Base-by-base conservation (phyloP, 2,888 invertebrate genomes). In the Zaprionus lineosus region DNA sequence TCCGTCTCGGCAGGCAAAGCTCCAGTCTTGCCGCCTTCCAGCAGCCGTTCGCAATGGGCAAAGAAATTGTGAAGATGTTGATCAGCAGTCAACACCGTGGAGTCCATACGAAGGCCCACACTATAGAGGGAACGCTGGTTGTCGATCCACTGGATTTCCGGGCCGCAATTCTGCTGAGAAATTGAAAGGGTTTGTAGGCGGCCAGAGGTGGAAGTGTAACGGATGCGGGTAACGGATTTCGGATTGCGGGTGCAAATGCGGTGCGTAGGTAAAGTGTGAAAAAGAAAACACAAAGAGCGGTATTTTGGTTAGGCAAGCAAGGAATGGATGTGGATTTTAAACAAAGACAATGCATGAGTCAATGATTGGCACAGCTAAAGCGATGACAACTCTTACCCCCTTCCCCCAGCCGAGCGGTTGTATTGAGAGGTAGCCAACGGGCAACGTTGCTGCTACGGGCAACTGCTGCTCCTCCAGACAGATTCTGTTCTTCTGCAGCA, bases 71-170 rank as follows among this genome's bases (percentile, higher is more conserved):
- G 96, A 52, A 98, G 91, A 90, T 97, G 97, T 56, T 93, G 92
- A 91, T 98, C 98, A 46, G 94, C 93, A 0, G 98, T 97, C 51
- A 96, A 94, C 6, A 98, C 95, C 0, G 98, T 98, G 0, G 98
- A 98, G 65, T 95, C 93, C 33, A 98, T 91, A 41, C 95, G 94
- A 48, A 98, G 92, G 39, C 93, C 93, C 24, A 98, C 94, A 21
- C 94, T 93, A 88, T 98, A 98, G 6, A 99, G 92, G 7, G 94
- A 95, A 78, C 96, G 95, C 75, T 97, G 97, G 37, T 94, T 93
- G 89, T 99, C 98, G 36, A 98, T 96, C 97, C 98, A 98, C 65
- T 94, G 94, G 5, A 98, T 94, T 77, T 98, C 98, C 0, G 97
- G 96, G 0, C 97, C 96, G 36, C 96, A 93, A 88, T 95, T 95